Percentiles rank a stretch among this genome's conserved stretches.
phyloP scores from a whole-genome alignment of 1,140 invertebrate species.

The Bombus terrestris region DNA sequence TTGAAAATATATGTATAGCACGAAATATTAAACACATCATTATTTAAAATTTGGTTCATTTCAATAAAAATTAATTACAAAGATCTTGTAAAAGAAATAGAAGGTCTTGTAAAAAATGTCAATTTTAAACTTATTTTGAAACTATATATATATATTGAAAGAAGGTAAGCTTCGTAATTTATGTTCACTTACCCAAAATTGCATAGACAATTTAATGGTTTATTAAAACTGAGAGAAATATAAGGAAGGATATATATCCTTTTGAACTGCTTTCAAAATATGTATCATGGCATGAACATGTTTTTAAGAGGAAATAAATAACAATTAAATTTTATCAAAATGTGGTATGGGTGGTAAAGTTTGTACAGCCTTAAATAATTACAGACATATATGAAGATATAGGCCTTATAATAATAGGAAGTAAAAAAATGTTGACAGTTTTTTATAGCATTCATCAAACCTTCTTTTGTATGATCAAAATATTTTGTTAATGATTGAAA shows the following conservation, averaged over 20 bases:
- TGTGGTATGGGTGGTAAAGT: not conserved
- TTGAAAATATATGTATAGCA: too few species aligned
- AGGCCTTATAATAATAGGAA: not conserved
- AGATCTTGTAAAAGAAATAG: not conserved
- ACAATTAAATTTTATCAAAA: not conserved
- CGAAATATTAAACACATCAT: too few species aligned
- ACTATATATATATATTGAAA: too few species aligned
- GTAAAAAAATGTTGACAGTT: not conserved
- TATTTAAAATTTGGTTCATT: not conserved
- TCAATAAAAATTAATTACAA: not conserved
- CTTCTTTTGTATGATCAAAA: not conserved
- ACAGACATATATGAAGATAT: not conserved
- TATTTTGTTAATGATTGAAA: not conserved
- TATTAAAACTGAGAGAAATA: not conserved
- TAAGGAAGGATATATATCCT: not conserved
- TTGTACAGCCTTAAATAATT: slow-evolving; percentile 5
- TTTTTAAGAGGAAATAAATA: not conserved
- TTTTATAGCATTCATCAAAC: not conserved
- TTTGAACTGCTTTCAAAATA: not conserved
- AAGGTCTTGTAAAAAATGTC: not conserved
- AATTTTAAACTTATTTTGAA: not conserved
- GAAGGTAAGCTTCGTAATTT: not conserved
- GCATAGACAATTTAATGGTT: not conserved
- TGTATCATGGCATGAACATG: not conserved
- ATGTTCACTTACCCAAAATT: not conserved